Evolutionary conservation across 2,113 vertebrate genomes (phyloP), one percentile per base, ranked within the genome.

Genomic region (Colinus virginianus): DNA sequence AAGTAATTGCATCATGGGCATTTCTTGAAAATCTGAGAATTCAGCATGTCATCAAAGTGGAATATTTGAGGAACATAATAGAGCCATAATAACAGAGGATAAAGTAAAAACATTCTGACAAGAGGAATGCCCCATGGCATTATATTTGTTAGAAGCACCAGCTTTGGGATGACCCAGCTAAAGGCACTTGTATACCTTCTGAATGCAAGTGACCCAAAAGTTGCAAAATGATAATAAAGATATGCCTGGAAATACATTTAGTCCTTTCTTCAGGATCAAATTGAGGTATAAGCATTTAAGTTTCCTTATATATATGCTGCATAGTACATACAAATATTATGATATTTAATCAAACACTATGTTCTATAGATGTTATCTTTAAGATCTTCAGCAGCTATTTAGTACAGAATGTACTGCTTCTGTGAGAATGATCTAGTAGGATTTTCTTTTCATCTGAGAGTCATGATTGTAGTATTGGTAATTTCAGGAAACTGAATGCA

Each of bases 1-100:
- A n/a, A 77, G 4, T 48, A 78, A 75, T 53, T 85, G 46, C 11
- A 63, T 61, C 5, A 2, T 36, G 85, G 84, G 6, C 1, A 0
- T 75, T 86, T 88, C 25, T 46, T 51, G n/a, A 82, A 94, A 93
- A 89, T 80, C 28, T 66, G 64, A 90, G 63, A 88, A 43, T 87
- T 78, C 46, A 80, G n/a, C 20, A 34, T 78, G 45, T 55, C 8
- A 78, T 49, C 46, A 55, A 12, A 23, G 62, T 59, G 59, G 75
- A 87, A 78, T 34, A 63, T 30, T 43, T 75, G 30, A 86, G 10
- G 20, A 45, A 84, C 85, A 90, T 69, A 66, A 84, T 53, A 40
- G 16, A 66, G 11, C 25, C 51, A 46, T 68, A 72, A 71, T 78
- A 7, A 91, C 46, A 92, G 48, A 51, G 81, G 77, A 85, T 80